Percentiles rank a stretch among this genome's conserved stretches.
These are phyloP conservation scores for Drosophila watanabei DNA, from an alignment of 1,140 invertebrate species.

Conservation along the genomic window DNA sequence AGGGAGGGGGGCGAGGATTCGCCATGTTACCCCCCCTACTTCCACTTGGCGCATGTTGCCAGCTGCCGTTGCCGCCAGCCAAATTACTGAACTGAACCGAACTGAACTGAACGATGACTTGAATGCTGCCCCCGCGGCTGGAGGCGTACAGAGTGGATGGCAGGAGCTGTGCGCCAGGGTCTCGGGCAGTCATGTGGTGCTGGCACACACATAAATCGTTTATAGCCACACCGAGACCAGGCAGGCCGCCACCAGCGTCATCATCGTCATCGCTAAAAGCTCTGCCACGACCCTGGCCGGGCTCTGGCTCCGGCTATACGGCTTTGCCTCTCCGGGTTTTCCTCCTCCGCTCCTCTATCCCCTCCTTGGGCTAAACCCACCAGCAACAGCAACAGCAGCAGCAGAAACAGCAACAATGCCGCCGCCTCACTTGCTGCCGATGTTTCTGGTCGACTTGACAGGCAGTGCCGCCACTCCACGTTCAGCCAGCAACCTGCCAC, in stretches of 20 bases:
- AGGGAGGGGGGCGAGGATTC: neutral
- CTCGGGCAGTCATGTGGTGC: slow-evolving; percentile 67
- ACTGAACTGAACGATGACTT: slow-evolving; percentile 82
- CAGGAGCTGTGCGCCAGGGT: slow-evolving; percentile 13
- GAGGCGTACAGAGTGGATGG: slow-evolving; percentile 11
- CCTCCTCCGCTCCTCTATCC: neutral
- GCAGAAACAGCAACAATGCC: slow-evolving; percentile 33
- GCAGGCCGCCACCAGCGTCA: slow-evolving; percentile 57
- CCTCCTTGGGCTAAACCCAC: slow-evolving; percentile 19
- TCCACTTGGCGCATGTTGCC: slow-evolving; percentile 54
- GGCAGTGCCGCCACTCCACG: slow-evolving; percentile 29
- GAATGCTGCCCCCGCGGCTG: slow-evolving; percentile 56
- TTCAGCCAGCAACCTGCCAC: slow-evolving; percentile 29
- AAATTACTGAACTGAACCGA: slow-evolving; percentile 83
- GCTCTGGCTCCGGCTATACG: slow-evolving; percentile 21
- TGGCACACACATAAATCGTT: slow-evolving; percentile 82
- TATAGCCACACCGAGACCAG: slow-evolving; percentile 73
- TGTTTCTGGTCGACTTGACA: slow-evolving; percentile 76
- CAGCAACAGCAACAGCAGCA: slow-evolving; percentile 35
- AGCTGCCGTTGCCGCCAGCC: slow-evolving; percentile 77
- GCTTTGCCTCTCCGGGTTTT: slow-evolving; percentile 16
- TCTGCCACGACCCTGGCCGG: slow-evolving; percentile 44
- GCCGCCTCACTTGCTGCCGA: slow-evolving; percentile 51
- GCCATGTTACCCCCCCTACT: slow-evolving; percentile 3
- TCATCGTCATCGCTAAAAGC: slow-evolving; percentile 65